Base-by-base conservation (phyloP, 2,113 vertebrate species). In the Channa maculata region DNA sequence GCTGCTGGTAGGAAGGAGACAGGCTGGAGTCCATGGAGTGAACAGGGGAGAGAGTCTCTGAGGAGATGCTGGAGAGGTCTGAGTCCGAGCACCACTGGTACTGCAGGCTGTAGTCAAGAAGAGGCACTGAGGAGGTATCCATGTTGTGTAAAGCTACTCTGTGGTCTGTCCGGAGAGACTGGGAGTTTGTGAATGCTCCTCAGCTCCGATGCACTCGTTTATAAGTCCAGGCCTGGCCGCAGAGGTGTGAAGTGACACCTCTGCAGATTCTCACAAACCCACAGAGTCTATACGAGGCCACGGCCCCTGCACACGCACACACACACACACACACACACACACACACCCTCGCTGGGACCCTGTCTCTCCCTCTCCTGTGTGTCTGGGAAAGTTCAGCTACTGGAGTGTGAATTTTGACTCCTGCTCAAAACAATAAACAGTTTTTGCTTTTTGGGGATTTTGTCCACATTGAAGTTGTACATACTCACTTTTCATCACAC, bases 191-290 rank as follows among this genome's bases (percentile, higher is more conserved):
- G 75, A 76, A 71, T 87, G 90, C 88, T 78, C 79, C 85, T 82
- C 73, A 58, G 80, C 68, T 86, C 75, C 61, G 48, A 14, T 51
- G 48, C 75, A n/a, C 83, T 55, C 77, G 86, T 89, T 94, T 95
- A 93, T 95, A 95, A 92, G 84, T 86, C 84, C 83, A 65, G 77
- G 86, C 80, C 84, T 65, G 88, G 85, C 87, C 67, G 13, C 84
- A 48, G 92, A 95, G 94, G 95, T 95, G 94, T 84, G 89, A 95
- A 90, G 87, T 94, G 89, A 93, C 94, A 93, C 94, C 94, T 95
- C 92, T 66, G 86, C 93, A 94, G 93, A 92, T 93, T 92, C 86
- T 86, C 86, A 81, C 90, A 86, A 87, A 80, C 85, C 87, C 79
- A 90, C 90, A 85, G 80, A 89, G 86, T 83, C 72, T 61, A 69